Percentiles rank a stretch among this genome's conserved stretches.
phyloP scores from a whole-genome alignment of 2,797 vertebrate genomes.

The Paedocypris micromegethes region DNA sequence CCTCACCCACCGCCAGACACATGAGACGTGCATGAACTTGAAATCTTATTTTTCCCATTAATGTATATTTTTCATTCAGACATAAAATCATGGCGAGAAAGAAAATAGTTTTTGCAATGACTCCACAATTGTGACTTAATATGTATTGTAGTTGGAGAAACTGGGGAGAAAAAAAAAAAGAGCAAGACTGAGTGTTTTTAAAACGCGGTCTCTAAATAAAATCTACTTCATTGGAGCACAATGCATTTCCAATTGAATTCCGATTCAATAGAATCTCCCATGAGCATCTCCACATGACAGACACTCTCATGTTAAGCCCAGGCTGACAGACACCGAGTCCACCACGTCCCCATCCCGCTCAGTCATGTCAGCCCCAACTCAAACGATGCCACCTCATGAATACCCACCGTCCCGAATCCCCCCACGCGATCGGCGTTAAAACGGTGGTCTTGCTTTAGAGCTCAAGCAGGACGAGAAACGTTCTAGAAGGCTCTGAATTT shows the following conservation, averaged over 20 bases:
- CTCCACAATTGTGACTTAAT: too few relatives aligned
- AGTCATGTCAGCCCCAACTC: slow-evolving; percentile 43
- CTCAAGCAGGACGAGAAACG: slow-evolving; percentile 87
- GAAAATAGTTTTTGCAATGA: too few relatives aligned
- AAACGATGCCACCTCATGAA: slow-evolving; percentile 49
- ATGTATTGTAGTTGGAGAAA: too few relatives aligned
- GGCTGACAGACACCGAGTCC: background rate
- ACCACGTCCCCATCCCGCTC: slow-evolving; percentile 36
- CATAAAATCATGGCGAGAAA: too few relatives aligned
- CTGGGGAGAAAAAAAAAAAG: too few relatives aligned
- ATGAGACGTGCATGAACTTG: background rate
- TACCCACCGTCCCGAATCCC: slow-evolving; percentile 49
- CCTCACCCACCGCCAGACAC: background rate
- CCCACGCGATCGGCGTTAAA: slow-evolving; percentile 72
- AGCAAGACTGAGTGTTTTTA: too few relatives aligned
- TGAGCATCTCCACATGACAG: too few relatives aligned
- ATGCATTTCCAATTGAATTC: too few relatives aligned
- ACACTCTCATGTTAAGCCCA: too few relatives aligned
- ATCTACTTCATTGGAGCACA: too few relatives aligned
- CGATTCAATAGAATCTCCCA: too few relatives aligned
- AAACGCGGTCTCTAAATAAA: too few relatives aligned
- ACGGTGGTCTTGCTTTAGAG: slow-evolving; percentile 96
- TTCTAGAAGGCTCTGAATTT: slow-evolving; percentile 99
- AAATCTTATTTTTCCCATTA: background rate
- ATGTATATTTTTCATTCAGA: slow-evolving; percentile 11